phyloP scores from a whole-genome alignment of 2,113 vertebrate species.

The Sialia sialis region DNA sequence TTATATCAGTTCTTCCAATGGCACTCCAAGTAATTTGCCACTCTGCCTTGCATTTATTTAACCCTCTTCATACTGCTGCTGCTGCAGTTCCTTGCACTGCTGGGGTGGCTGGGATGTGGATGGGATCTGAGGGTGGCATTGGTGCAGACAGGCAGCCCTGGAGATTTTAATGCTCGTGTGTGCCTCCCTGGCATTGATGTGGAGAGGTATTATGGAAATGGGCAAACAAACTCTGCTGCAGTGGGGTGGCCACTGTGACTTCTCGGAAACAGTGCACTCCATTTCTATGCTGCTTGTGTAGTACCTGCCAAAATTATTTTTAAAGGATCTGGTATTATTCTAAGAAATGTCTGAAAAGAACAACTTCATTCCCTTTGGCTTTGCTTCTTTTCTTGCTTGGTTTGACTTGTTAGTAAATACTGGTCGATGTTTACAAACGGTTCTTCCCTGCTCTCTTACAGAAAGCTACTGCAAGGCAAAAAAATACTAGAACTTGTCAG shows the following conservation, averaged over 20 bases:
- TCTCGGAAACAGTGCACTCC: neutral
- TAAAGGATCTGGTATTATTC: neutral
- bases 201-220: too few relatives aligned
- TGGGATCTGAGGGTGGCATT: rapidly evolving
- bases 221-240: rapidly evolving
- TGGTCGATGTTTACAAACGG: neutral
- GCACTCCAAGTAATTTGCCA: neutral
- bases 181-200: rapidly evolving
- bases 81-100: neutral
- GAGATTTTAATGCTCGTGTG: rapidly evolving
- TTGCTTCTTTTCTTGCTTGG: neutral
- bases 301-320: neutral
- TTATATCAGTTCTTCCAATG: neutral
- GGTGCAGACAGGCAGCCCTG: neutral
- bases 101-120: neutral
- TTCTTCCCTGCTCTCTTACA: neutral
- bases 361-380: neutral
- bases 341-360: neutral
- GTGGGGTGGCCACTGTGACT: rapidly evolving
- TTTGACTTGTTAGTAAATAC: neutral
- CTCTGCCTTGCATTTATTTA: neutral
- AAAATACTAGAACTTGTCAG: neutral
- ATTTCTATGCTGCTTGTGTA: neutral
- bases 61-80: neutral
- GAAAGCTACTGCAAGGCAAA: neutral